Evolutionary conservation across 2,888 invertebrate species (phyloP).

Genomic region (Hypolimnas misippus): DNA sequence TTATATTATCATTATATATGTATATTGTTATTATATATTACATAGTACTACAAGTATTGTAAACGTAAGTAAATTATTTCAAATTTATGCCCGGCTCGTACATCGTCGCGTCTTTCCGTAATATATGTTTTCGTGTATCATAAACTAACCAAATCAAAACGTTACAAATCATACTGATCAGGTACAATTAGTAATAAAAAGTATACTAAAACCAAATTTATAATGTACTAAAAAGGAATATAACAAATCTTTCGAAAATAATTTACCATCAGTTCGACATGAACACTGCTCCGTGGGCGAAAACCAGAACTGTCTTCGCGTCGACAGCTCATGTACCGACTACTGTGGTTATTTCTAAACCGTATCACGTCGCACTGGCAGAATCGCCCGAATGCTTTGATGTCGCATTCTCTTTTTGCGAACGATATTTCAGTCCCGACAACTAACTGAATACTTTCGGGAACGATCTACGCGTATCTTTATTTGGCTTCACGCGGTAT

Average conservation of each 20-base stretch:
- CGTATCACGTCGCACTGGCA: constrained; percentile 75
- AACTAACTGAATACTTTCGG: constrained; percentile 74
- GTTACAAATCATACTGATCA: background rate
- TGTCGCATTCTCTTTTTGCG: constrained; percentile 81
- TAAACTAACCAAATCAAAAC: no score
- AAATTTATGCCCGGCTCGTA: no score
- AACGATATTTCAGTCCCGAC: constrained; percentile 71
- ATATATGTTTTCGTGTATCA: no score
- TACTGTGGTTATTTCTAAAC: constrained; percentile 73
- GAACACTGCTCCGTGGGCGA: constrained; percentile 67
- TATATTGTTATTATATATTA: no score
- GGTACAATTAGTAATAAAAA: background rate
- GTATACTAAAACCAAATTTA: background rate
- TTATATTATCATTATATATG: no score
- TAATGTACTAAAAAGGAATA: constrained; percentile 60
- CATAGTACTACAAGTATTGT: no score
- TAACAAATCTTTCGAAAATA: constrained; percentile 62
- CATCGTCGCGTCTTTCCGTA: no score
- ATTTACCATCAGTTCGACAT: constrained; percentile 75
- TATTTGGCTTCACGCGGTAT: constrained; percentile 49
- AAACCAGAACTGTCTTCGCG: constrained; percentile 57
- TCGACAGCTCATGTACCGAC: constrained; percentile 59
- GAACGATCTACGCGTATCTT: constrained; percentile 60
- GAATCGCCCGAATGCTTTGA: constrained; percentile 78
- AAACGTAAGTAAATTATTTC: no score